Conservation (phyloP, 1,140 invertebrate genomes). For the Proales similis region DNA sequence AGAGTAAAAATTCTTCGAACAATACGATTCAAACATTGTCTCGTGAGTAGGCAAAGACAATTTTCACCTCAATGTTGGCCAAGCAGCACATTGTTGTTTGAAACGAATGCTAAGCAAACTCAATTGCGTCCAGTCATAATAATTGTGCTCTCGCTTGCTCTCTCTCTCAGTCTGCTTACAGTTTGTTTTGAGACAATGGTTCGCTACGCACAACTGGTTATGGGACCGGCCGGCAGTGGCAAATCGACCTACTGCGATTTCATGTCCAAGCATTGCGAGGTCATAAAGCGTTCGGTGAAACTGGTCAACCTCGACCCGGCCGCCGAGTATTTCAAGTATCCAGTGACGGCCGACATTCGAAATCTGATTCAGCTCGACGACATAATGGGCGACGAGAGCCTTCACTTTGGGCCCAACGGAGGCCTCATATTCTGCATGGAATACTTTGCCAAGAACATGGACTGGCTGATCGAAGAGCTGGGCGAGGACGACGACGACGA, state of each 20-base stretch:
- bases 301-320: conserved; percentile 96
- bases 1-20: no score
- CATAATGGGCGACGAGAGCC: conserved; percentile 87
- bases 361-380: conserved; percentile 90
- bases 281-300: conserved; percentile 65
- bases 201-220: conserved; percentile 81
- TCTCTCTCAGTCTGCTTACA: no score
- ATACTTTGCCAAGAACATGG: conserved; percentile 78
- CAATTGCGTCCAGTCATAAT: no score
- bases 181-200: conserved; percentile 45
- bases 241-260: conserved; percentile 92
- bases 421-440: conserved; percentile 93
- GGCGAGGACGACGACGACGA: conserved; percentile 62
- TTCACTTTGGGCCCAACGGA: conserved; percentile 94
- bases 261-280: conserved; percentile 73
- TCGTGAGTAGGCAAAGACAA: no score
- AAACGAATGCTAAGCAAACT: no score
- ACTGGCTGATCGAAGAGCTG: conserved; percentile 80
- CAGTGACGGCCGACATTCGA: conserved; percentile 75
- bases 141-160: no score
- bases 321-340: conserved; percentile 87
- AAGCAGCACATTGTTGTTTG: no score
- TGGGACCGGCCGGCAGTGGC: conserved; percentile 88
- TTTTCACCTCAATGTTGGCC: no score
- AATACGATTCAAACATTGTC: no score